A percentile compares a stretch with the other conserved stretches of the same genome.
phyloP scores from a whole-genome alignment of 2,888 invertebrate species.

The Metopia argyrocephala region DNA sequence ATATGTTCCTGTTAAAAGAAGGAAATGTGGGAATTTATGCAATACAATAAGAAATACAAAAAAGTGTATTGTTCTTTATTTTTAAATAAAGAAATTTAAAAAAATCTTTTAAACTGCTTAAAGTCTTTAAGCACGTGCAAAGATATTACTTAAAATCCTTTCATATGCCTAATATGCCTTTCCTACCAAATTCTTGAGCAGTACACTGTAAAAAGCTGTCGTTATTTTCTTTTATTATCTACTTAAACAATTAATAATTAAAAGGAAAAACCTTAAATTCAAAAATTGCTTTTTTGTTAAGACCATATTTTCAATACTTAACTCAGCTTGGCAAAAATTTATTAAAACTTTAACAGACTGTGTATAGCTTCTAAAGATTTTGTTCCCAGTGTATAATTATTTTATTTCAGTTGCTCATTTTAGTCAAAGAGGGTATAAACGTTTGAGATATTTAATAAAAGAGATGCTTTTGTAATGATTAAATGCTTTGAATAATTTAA shows the following conservation, averaged over 20 bases:
- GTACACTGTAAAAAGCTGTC: too few species aligned
- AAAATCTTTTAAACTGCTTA: constrained; percentile 34
- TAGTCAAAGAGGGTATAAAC: constrained; percentile 4
- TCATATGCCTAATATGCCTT: background rate
- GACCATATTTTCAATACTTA: too few species aligned
- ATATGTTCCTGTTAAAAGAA: too few species aligned
- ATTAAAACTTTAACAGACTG: too few species aligned
- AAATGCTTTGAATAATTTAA: constrained; percentile 39
- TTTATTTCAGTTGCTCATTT: background rate
- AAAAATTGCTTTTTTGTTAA: too few species aligned
- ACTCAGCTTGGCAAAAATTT: too few species aligned
- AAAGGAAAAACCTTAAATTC: too few species aligned
- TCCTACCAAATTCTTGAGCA: too few species aligned
- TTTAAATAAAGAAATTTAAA: constrained; percentile 23
- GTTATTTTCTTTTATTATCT: too few species aligned
- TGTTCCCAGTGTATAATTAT: background rate
- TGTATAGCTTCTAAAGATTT: background rate
- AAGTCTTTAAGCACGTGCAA: background rate
- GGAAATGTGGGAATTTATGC: background rate
- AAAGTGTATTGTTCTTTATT: constrained; percentile 25
- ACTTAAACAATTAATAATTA: too few species aligned
- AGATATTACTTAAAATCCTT: background rate
- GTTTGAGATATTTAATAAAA: constrained; percentile 32
- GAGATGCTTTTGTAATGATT: constrained; percentile 21
- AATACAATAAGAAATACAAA: background rate